Evolutionary conservation across 2,113 vertebrate genomes (phyloP).

Genomic region (Morone chrysops): DNA sequence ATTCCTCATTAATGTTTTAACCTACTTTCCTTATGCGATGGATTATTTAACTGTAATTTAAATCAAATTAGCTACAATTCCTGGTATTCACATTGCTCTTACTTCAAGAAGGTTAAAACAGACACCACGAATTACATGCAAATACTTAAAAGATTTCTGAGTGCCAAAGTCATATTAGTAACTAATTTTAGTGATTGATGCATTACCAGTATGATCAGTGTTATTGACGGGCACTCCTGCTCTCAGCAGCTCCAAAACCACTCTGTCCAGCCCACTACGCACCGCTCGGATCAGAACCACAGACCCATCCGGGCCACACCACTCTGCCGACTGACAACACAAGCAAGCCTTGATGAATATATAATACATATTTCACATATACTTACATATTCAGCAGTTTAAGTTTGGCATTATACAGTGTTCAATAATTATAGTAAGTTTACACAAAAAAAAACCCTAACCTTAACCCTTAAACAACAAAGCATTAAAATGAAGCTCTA

Average conservation of each 20-base stretch:
- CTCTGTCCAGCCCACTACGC: conserved; percentile 88
- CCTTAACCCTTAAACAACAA: neutral
- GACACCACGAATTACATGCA: neutral
- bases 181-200: neutral
- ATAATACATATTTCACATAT: neutral
- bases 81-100: neutral
- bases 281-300: conserved; percentile 92
- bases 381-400: neutral
- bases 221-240: conserved; percentile 90
- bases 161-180: neutral
- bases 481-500: neutral
- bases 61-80: neutral
- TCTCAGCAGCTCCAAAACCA: conserved; percentile 89
- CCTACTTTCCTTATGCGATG: too few relatives aligned
- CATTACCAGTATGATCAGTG: conserved; percentile 88
- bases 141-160: neutral
- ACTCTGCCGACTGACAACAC: conserved; percentile 80
- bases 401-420: neutral
- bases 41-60: neutral
- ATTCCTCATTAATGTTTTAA: neutral
- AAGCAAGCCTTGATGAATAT: neutral
- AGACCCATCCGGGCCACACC: conserved; percentile 86
- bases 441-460: neutral
- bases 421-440: neutral
- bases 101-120: neutral